phyloP scores from a whole-genome alignment of 2,113 vertebrate genomes.

The Rhinopomastus cyanomelas region DNA sequence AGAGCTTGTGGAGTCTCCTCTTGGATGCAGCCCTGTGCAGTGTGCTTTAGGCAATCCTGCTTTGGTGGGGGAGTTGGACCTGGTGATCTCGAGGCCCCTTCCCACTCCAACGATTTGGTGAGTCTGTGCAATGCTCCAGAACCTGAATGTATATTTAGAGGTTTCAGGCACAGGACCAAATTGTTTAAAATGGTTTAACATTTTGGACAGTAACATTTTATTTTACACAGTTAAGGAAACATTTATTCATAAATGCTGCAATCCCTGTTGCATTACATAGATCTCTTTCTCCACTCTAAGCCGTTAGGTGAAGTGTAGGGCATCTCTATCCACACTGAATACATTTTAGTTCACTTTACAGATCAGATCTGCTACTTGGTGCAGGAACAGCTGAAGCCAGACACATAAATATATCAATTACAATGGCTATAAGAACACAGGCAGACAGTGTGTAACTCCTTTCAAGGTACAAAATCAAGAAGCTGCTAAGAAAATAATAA shows the following conservation, averaged over 20 bases:
- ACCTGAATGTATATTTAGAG: background rate
- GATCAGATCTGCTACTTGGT: background rate
- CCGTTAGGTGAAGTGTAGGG: background rate
- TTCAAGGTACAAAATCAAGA: slow-evolving; percentile 48
- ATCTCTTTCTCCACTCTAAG: background rate
- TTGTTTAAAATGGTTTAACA: background rate
- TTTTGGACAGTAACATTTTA: background rate
- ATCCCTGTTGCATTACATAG: background rate
- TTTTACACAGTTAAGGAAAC: background rate
- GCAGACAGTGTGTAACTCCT: background rate
- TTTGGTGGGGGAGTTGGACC: no score
- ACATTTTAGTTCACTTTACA: background rate
- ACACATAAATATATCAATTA: background rate
- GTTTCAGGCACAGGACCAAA: background rate
- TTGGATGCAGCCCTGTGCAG: no score
- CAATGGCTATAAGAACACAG: background rate
- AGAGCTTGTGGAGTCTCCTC: no score
- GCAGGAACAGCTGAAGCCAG: background rate
- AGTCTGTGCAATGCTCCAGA: background rate
- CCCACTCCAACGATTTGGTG: no score
- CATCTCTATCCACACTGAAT: background rate
- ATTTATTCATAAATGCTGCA: background rate
- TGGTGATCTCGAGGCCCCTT: no score
- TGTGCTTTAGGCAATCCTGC: no score
- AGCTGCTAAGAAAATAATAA: slow-evolving; percentile 24